These are phyloP conservation scores for Volucella bombylans DNA, from an alignment of 2,888 invertebrate genomes.

Conservation along the genomic window DNA sequence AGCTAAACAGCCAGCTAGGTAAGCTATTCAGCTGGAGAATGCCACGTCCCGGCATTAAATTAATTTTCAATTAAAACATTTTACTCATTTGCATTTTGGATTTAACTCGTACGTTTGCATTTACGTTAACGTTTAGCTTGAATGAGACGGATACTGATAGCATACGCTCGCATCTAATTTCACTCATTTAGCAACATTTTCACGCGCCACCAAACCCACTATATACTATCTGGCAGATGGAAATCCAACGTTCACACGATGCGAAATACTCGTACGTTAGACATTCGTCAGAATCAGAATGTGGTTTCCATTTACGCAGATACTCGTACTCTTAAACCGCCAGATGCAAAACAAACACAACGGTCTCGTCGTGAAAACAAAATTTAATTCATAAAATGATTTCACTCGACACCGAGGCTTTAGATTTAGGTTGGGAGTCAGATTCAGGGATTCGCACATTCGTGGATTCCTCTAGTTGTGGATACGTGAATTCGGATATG, in stretches of 20 bases:
- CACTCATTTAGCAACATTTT: conserved; percentile 43
- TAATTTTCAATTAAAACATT: conserved; percentile 59
- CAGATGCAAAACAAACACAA: conserved; percentile 53
- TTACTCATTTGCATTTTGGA: conserved; percentile 23
- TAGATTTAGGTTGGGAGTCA: conserved; percentile 17
- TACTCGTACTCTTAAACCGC: conserved; percentile 27
- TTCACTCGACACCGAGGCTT: background rate
- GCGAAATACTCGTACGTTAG: conserved; percentile 4
- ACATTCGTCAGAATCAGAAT: conserved; percentile 60
- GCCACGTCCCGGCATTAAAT: conserved; percentile 34
- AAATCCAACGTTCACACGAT: conserved; percentile 6
- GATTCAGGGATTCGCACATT: background rate
- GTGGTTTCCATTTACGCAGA: background rate
- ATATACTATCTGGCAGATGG: background rate
- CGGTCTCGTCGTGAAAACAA: conserved; percentile 22
- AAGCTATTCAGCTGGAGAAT: background rate
- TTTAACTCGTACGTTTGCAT: conserved; percentile 32
- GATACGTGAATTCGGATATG: no score
- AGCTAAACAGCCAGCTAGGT: conserved; percentile 4
- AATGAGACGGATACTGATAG: conserved; percentile 21
- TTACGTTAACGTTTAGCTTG: background rate
- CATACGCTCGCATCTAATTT: conserved; percentile 57
- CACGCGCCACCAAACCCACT: conserved; percentile 35
- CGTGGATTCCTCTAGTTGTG: no score
- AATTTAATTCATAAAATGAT: conserved; percentile 64